Evolutionary conservation across 2,888 invertebrate genomes (phyloP).

Genomic region (Rotaria magnacalcarata): DNA sequence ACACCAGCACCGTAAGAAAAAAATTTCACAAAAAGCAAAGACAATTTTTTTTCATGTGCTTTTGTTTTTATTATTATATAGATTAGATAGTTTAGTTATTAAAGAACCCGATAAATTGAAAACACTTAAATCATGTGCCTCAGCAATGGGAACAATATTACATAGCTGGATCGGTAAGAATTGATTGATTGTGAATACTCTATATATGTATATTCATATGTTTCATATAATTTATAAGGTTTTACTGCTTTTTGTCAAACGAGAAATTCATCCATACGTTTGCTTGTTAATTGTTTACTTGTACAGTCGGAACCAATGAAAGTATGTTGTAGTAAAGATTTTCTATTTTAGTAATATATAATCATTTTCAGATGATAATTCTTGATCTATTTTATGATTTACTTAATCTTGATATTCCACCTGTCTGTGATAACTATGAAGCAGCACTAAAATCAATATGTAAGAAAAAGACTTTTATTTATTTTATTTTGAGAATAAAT

Average conservation of each 20-base stretch:
- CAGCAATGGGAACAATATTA: not conserved
- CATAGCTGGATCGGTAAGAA: constrained; percentile 7
- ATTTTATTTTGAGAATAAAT: no score
- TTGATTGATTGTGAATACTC: not conserved
- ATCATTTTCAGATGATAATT: not conserved
- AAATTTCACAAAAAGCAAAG: not conserved
- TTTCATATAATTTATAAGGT: not conserved
- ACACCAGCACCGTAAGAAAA: not conserved
- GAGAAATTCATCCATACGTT: constrained; percentile 19
- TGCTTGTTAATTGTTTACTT: constrained; percentile 32
- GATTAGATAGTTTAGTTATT: not conserved
- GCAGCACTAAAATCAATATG: constrained; percentile 19
- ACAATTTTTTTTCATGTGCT: not conserved
- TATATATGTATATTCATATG: no score
- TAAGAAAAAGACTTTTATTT: not conserved
- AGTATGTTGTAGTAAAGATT: not conserved
- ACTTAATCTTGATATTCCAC: constrained; percentile 3
- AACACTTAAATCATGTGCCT: not conserved
- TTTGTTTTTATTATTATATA: not conserved
- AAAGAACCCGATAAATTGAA: not conserved
- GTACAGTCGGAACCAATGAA: constrained; percentile 27
- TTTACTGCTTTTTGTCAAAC: constrained; percentile 31
- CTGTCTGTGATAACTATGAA: constrained; percentile 33
- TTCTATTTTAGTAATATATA: no score
- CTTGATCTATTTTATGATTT: constrained; percentile 20